phyloP scores from a whole-genome alignment of 1,140 invertebrate genomes.

The Papilio machaon region DNA sequence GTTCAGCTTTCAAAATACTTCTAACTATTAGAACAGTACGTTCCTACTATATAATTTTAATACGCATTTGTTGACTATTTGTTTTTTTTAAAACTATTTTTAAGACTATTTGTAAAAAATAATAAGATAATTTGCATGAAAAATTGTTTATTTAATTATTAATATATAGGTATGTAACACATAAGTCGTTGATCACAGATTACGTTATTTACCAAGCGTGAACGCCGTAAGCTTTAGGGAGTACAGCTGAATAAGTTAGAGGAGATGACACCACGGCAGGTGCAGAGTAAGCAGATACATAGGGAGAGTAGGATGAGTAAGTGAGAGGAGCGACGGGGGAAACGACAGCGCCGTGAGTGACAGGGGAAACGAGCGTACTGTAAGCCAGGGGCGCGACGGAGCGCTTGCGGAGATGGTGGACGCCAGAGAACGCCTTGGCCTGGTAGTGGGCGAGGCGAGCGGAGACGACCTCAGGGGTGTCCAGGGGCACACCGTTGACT shows the following conservation, averaged over 20 bases:
- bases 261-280: conserved; percentile 20
- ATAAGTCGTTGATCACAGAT: not conserved
- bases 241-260: conserved; percentile 9
- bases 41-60: not conserved
- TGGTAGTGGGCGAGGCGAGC: conserved; percentile 78
- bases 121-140: not conserved
- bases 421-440: conserved; percentile 70
- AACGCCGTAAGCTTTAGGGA: conserved; percentile 24
- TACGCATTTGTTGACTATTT: not conserved
- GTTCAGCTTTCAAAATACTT: no score
- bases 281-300: conserved; percentile 1
- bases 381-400: conserved; percentile 43
- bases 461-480: conserved; percentile 78
- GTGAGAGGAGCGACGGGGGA: conserved; percentile 20
- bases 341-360: conserved; percentile 15
- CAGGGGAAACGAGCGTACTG: conserved; percentile 41
- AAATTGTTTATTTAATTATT: conserved; percentile 1
- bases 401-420: conserved; percentile 71
- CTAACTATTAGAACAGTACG: no score
- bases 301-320: conserved; percentile 24
- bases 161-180: not conserved
- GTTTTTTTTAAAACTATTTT: no score
- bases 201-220: conserved; percentile 11
- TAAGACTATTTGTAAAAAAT: no score
- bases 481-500: conserved; percentile 71